Conservation (phyloP, 2,113 vertebrate genomes). For the Myanophis thanlyinensis region DNA sequence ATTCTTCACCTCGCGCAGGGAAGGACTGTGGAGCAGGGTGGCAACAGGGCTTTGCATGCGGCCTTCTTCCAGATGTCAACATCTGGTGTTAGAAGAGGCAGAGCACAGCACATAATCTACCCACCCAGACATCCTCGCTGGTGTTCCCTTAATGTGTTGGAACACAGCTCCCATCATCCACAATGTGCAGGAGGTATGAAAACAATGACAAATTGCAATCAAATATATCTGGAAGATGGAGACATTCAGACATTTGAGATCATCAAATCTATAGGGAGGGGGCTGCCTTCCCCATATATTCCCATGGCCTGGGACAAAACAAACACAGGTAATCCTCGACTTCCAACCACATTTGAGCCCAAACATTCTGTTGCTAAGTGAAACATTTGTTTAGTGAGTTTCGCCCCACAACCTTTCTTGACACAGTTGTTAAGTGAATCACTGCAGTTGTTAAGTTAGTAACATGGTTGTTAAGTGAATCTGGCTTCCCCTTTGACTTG, state of each 20-base stretch:
- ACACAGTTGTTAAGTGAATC: too few relatives aligned
- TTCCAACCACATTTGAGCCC: too few relatives aligned
- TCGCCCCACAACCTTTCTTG: too few relatives aligned
- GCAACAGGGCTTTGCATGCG: conserved; percentile 15
- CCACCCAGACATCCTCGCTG: background rate
- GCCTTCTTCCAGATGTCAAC: conserved; percentile 34
- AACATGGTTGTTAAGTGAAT: background rate
- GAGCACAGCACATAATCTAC: background rate
- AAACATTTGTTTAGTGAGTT: too few relatives aligned
- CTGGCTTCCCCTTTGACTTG: too few relatives aligned
- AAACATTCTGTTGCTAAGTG: too few relatives aligned
- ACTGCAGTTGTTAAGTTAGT: too few relatives aligned
- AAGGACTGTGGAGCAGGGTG: conserved; percentile 39
- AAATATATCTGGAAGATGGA: background rate
- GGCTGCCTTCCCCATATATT: background rate
- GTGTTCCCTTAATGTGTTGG: background rate
- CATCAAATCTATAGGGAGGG: background rate
- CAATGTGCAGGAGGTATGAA: background rate
- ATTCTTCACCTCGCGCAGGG: conserved; percentile 37
- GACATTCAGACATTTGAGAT: background rate
- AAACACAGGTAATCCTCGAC: background rate
- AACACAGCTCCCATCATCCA: background rate
- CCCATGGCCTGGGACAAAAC: background rate
- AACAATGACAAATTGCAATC: background rate
- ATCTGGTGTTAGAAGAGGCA: conserved; percentile 43